phyloP scores from a whole-genome alignment of 2,888 invertebrate species.

The Reticulitermes lucifugus region DNA sequence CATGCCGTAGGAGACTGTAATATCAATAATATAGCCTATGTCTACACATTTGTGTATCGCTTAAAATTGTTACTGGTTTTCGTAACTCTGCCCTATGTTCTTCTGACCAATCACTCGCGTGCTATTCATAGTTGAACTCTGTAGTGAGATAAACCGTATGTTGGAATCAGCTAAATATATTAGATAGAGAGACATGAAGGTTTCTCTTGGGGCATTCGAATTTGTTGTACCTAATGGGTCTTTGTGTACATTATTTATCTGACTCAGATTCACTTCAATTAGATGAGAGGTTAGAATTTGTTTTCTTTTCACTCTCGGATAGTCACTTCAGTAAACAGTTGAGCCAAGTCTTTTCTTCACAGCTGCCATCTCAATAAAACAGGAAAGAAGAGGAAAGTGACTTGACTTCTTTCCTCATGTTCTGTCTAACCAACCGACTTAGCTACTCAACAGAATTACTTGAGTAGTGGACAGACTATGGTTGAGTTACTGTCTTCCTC shows the following conservation, averaged over 20 bases:
- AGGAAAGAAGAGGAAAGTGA: not conserved
- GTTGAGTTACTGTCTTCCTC: slow-evolving; percentile 21
- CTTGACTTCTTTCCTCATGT: slow-evolving; percentile 4
- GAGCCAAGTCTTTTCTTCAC: not conserved
- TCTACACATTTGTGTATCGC: too few relatives aligned
- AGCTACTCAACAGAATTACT: slow-evolving; percentile 31
- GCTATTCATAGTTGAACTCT: too few relatives aligned
- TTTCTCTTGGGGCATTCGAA: not conserved
- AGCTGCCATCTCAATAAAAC: not conserved
- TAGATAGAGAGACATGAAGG: too few relatives aligned
- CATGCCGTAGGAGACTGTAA: too few relatives aligned
- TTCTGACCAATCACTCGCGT: too few relatives aligned
- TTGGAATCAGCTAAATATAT: too few relatives aligned
- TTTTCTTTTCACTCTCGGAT: not conserved
- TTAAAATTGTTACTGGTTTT: too few relatives aligned
- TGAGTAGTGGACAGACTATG: slow-evolving; percentile 19
- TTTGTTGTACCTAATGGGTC: not conserved
- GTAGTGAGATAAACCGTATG: too few relatives aligned
- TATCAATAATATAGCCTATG: too few relatives aligned
- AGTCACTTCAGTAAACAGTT: not conserved
- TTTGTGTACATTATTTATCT: not conserved
- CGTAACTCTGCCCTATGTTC: too few relatives aligned
- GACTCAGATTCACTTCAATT: not conserved
- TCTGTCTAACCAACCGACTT: not conserved
- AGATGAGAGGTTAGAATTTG: not conserved